These are phyloP conservation scores for Apis florea DNA, from an alignment of 1,140 invertebrate species.

Conservation along the genomic window DNA sequence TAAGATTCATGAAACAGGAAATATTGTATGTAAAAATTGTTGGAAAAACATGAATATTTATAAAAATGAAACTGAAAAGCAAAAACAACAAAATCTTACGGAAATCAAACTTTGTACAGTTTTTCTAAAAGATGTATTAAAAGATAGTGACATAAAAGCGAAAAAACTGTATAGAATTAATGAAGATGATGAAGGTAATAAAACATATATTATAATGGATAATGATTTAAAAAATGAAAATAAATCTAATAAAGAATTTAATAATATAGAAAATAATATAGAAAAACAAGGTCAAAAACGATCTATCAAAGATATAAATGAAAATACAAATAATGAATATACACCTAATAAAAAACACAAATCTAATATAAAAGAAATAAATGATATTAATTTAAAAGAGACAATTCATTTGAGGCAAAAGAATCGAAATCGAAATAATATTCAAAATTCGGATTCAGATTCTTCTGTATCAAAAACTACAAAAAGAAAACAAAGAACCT, in stretches of 20 bases:
- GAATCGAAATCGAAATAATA: too few relatives aligned
- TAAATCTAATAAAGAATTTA: slow-evolving; percentile 5
- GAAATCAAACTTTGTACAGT: slow-evolving; percentile 71
- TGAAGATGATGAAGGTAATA: slow-evolving; percentile 61
- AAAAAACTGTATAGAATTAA: slow-evolving; percentile 56
- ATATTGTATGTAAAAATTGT: slow-evolving; percentile 72
- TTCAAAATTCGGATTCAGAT: slow-evolving; percentile 30
- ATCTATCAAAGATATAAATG: background rate
- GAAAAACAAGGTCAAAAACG: slow-evolving; percentile 18
- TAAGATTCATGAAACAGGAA: slow-evolving; percentile 66
- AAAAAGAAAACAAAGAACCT: background rate
- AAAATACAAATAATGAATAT: background rate
- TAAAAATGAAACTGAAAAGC: slow-evolving; percentile 32
- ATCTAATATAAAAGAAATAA: background rate
- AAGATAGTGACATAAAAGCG: slow-evolving; percentile 10
- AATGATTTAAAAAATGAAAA: slow-evolving; percentile 37
- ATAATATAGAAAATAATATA: background rate
- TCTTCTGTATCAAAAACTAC: background rate
- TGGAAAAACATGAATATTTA: slow-evolving; percentile 67
- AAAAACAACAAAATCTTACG: background rate
- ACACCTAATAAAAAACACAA: slow-evolving; percentile 9
- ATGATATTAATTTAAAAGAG: background rate
- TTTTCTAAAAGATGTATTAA: slow-evolving; percentile 72
- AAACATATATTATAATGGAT: slow-evolving; percentile 56
- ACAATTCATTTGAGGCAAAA: background rate